Evolutionary conservation across 2,113 vertebrate species (phyloP).

Genomic region (Zapus hudsonius): DNA sequence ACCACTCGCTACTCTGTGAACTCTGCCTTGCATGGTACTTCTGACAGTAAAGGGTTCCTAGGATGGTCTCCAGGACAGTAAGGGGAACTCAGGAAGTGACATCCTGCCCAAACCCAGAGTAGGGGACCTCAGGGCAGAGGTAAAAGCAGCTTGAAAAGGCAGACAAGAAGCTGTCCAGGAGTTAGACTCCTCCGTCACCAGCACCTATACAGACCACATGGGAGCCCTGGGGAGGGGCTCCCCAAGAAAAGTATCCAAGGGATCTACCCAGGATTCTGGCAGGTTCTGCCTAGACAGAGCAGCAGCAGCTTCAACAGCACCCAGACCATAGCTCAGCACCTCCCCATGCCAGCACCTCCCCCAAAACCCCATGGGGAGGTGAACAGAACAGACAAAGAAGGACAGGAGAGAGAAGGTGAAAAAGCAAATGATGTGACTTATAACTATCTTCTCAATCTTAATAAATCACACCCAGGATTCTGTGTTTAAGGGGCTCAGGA

Average conservation of each 20-base stretch:
- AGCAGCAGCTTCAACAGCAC: neutral
- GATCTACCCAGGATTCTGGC: neutral
- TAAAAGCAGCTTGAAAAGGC: neutral
- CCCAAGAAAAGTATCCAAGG: neutral
- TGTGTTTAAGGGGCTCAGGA: neutral
- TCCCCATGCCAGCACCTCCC: no score
- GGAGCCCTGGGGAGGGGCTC: neutral
- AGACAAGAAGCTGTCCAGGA: neutral
- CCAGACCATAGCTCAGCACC: neutral
- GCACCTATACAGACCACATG: neutral
- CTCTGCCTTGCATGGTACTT: neutral
- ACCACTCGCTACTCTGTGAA: neutral
- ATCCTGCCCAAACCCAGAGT: neutral
- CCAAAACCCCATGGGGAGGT: neutral
- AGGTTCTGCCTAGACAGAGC: neutral
- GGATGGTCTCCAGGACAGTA: neutral
- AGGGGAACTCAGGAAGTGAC: neutral
- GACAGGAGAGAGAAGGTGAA: neutral
- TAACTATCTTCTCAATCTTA: neutral
- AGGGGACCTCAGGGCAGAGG: neutral
- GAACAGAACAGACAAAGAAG: neutral
- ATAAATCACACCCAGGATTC: neutral
- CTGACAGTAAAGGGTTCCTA: neutral
- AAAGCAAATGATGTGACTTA: neutral
- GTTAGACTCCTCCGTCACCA: neutral